These are phyloP conservation scores for Stenodema calcarata DNA, from an alignment of 2,888 invertebrate genomes.

Conservation along the genomic window DNA sequence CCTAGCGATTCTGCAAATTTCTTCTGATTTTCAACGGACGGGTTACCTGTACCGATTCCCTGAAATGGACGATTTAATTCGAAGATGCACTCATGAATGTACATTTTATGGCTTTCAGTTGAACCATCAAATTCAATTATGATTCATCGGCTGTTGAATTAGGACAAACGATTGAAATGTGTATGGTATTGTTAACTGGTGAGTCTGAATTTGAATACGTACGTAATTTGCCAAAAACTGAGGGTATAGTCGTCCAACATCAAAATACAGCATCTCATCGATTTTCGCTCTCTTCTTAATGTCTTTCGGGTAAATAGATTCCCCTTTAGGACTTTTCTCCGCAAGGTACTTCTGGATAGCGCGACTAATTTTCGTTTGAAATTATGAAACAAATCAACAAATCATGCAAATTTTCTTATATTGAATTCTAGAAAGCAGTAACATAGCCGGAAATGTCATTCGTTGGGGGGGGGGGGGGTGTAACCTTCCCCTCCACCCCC, in stretches of 20 bases:
- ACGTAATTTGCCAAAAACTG: conserved; percentile 76
- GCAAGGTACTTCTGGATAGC: conserved; percentile 81
- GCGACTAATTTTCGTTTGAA: conserved; percentile 64
- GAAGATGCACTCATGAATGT: too few relatives aligned
- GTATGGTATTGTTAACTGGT: too few relatives aligned
- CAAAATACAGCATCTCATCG: conserved; percentile 81
- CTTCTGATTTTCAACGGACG: conserved; percentile 71
- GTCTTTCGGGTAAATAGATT: conserved; percentile 78
- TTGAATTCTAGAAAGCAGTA: too few relatives aligned
- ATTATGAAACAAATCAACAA: too few relatives aligned
- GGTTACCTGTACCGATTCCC: conserved; percentile 64
- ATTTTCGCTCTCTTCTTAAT: conserved; percentile 77
- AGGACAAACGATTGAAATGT: too few relatives aligned
- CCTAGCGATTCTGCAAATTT: conserved; percentile 72
- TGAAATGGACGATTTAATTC: not conserved
- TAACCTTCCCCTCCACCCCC: too few relatives aligned
- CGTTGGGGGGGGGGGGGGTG: too few relatives aligned
- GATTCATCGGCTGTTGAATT: too few relatives aligned
- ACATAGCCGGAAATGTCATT: too few relatives aligned
- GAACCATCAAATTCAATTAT: too few relatives aligned
- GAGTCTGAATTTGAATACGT: conserved; percentile 61
- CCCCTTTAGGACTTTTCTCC: conserved; percentile 80
- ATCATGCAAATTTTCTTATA: too few relatives aligned
- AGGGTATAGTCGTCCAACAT: conserved; percentile 76
- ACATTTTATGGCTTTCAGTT: too few relatives aligned